These are phyloP conservation scores for Pungitius pungitius DNA, from an alignment of 2,113 vertebrate genomes.

Conservation along the genomic window DNA sequence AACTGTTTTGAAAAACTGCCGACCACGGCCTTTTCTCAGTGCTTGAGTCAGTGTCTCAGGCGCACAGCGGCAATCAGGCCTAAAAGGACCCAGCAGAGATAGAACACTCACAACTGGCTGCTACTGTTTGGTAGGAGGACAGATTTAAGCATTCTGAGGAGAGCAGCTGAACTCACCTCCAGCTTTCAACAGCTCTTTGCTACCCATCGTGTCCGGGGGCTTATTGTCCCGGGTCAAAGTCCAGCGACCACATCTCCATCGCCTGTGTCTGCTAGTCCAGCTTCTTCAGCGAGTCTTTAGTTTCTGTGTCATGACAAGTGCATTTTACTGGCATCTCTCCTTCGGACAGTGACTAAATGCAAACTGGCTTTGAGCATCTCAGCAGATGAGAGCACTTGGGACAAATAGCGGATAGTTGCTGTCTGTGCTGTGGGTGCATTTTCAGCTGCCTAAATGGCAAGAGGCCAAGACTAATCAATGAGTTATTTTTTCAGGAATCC, in stretches of 20 bases:
- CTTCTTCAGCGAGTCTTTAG: neutral
- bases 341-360: constrained; percentile 18
- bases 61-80: constrained; percentile 14
- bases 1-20: constrained; percentile 18
- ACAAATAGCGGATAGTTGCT: constrained; percentile 35
- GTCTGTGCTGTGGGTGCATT: constrained; percentile 39
- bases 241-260: constrained; percentile 8
- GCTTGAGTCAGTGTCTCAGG: constrained; percentile 16
- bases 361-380: constrained; percentile 26
- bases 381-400: constrained; percentile 29
- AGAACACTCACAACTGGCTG: constrained; percentile 16
- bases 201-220: constrained; percentile 25
- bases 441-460: constrained; percentile 45
- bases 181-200: constrained; percentile 28
- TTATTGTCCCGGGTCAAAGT: constrained; percentile 32
- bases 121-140: constrained; percentile 22
- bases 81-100: constrained; percentile 30
- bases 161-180: constrained; percentile 19
- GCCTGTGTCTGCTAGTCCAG: constrained; percentile 1
- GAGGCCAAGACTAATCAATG: constrained; percentile 53
- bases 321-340: constrained; percentile 1
- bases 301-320: neutral
- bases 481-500: constrained; percentile 35
- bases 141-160: constrained; percentile 19
- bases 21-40: constrained; percentile 16